Percentiles rank a stretch among this genome's conserved stretches.
Evolutionary conservation across 1,140 invertebrate species (phyloP).

Genomic region (Drosophila azteca): DNA sequence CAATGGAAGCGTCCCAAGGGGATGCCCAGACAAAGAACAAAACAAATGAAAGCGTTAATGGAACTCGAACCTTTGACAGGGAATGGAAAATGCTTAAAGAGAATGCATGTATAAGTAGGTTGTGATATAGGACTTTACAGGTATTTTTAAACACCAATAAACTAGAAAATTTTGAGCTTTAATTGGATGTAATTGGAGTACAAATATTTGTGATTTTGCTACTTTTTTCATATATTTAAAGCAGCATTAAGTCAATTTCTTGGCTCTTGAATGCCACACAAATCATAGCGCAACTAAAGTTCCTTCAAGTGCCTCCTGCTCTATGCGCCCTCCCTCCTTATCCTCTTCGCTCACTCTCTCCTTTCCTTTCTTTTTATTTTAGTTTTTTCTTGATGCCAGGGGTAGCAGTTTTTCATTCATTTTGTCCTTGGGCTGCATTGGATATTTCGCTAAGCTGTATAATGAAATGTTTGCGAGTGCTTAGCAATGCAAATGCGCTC

Average conservation of each 20-base stretch:
- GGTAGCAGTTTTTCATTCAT: constrained; percentile 11
- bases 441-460: constrained; percentile 62
- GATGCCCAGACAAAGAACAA: neutral
- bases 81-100: neutral
- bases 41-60: neutral
- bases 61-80: neutral
- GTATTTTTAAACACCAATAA: no score
- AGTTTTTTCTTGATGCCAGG: constrained; percentile 10
- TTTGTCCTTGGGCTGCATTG: constrained; percentile 47
- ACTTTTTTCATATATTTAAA: no score
- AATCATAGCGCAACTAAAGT: no score
- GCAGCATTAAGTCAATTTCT: no score
- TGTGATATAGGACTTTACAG: no score
- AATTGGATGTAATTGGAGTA: no score
- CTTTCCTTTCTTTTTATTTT: neutral
- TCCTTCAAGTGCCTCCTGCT: no score
- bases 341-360: neutral
- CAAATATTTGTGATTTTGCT: no score
- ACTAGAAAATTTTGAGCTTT: no score
- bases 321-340: neutral
- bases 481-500: constrained; percentile 72
- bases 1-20: constrained; percentile 22
- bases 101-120: neutral
- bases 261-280: no score
- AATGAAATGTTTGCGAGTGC: constrained; percentile 79